Evolutionary conservation across 2,888 invertebrate genomes (phyloP).

Genomic region (Acronicta psi): DNA sequence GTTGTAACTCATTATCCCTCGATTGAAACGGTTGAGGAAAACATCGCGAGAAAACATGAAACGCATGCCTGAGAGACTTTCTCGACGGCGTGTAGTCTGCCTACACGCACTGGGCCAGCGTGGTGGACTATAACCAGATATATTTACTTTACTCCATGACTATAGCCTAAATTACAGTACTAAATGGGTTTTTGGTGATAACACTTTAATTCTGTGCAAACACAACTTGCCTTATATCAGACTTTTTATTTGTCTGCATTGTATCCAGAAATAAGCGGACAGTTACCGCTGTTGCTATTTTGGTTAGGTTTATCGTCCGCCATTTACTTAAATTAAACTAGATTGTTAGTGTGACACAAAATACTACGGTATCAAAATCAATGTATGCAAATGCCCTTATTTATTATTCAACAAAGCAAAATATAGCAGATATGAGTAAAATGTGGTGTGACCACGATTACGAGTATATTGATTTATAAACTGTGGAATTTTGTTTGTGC

Average conservation of each 20-base stretch:
- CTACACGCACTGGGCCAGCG: too few relatives aligned
- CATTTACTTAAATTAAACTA: conserved; percentile 20
- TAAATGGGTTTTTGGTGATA: too few relatives aligned
- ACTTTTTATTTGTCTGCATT: conserved; percentile 16
- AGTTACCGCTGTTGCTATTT: conserved; percentile 27
- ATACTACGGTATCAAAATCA: too few relatives aligned
- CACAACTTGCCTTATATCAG: neutral
- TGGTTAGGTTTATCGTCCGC: conserved; percentile 17
- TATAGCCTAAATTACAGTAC: too few relatives aligned
- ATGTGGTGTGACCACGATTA: conserved; percentile 5
- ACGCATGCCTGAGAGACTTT: too few relatives aligned
- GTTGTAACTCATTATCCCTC: too few relatives aligned
- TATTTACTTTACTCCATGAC: too few relatives aligned
- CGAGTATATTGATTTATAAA: neutral
- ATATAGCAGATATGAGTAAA: conserved; percentile 34
- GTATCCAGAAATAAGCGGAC: conserved; percentile 24
- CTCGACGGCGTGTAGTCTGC: too few relatives aligned
- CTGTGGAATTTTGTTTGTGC: neutral
- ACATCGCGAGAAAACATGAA: too few relatives aligned
- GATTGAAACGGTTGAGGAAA: too few relatives aligned
- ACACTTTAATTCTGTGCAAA: neutral
- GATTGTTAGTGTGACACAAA: conserved; percentile 18
- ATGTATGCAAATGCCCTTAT: conserved; percentile 24
- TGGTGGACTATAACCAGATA: too few relatives aligned
- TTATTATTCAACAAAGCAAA: conserved; percentile 20